phyloP scores from a whole-genome alignment of 2,797 vertebrate genomes.

The Ctenosaura bakeri region DNA sequence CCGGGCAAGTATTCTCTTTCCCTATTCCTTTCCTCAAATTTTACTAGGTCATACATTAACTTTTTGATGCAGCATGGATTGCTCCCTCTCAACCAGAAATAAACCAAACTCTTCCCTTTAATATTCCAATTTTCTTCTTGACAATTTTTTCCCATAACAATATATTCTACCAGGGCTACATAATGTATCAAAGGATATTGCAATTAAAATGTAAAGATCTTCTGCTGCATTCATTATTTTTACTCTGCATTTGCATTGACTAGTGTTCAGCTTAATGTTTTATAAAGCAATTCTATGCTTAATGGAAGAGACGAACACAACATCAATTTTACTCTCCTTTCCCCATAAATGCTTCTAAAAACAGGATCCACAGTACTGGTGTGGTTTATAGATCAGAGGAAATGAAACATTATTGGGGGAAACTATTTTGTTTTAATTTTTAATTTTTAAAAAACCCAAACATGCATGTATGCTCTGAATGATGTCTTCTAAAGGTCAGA shows the following conservation, averaged over 20 bases:
- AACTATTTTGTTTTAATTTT: conserved; percentile 13
- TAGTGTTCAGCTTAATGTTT: conserved; percentile 42
- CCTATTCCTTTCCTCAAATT: background rate
- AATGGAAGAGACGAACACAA: conserved; percentile 26
- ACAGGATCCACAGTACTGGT: background rate
- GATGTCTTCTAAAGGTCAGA: conserved; percentile 25
- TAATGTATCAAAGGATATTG: conserved; percentile 29
- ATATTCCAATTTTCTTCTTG: conserved; percentile 14
- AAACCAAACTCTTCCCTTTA: conserved; percentile 35
- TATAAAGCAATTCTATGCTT: conserved; percentile 39
- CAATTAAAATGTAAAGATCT: conserved; percentile 19
- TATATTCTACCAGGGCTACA: conserved; percentile 26
- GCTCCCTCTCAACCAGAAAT: background rate
- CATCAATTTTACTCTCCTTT: conserved; percentile 21
- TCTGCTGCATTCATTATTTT: conserved; percentile 30
- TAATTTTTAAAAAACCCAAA: background rate
- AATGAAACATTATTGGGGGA: conserved; percentile 6
- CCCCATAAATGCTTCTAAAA: conserved; percentile 42
- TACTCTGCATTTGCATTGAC: conserved; percentile 36
- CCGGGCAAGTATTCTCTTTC: background rate
- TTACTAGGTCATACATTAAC: conserved; percentile 4
- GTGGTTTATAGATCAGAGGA: conserved; percentile 31
- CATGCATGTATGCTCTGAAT: background rate
- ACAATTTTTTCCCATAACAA: conserved; percentile 34
- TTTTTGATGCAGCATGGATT: background rate